Conservation (phyloP, 2,888 invertebrate species). For the Pseudococcus viburni region DNA sequence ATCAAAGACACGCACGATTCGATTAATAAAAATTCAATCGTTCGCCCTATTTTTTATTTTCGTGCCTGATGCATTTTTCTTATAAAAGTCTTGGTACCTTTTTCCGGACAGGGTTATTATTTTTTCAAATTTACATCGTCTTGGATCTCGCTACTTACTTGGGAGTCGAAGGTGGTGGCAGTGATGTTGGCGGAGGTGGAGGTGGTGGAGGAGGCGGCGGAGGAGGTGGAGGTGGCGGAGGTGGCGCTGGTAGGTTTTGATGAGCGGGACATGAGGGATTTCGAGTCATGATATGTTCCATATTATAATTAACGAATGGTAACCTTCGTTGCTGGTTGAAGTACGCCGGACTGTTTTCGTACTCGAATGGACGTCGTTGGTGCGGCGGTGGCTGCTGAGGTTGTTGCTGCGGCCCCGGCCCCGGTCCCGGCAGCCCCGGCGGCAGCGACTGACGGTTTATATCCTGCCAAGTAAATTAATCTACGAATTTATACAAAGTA, state of each 20-base stretch:
- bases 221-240: slow-evolving; percentile 69
- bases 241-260: slow-evolving; percentile 69
- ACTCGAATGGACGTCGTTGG: slow-evolving; percentile 52
- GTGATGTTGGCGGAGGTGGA: slow-evolving; percentile 75
- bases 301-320: slow-evolving; percentile 62
- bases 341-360: slow-evolving; percentile 42
- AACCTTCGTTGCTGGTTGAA: slow-evolving; percentile 59
- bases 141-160: slow-evolving; percentile 67
- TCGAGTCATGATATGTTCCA: slow-evolving; percentile 65
- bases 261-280: slow-evolving; percentile 68
- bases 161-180: slow-evolving; percentile 70
- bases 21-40: too few species aligned
- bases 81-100: too few species aligned
- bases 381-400: background rate
- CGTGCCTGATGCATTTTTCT: too few species aligned
- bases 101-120: too few species aligned
- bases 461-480: background rate
- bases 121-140: too few species aligned
- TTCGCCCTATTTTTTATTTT: too few species aligned
- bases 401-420: background rate
- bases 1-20: too few species aligned
- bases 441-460: background rate
- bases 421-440: background rate
- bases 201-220: slow-evolving; percentile 71
- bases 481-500: background rate